phyloP scores from a whole-genome alignment of 2,888 invertebrate genomes.

The Crocallis elinguaria region DNA sequence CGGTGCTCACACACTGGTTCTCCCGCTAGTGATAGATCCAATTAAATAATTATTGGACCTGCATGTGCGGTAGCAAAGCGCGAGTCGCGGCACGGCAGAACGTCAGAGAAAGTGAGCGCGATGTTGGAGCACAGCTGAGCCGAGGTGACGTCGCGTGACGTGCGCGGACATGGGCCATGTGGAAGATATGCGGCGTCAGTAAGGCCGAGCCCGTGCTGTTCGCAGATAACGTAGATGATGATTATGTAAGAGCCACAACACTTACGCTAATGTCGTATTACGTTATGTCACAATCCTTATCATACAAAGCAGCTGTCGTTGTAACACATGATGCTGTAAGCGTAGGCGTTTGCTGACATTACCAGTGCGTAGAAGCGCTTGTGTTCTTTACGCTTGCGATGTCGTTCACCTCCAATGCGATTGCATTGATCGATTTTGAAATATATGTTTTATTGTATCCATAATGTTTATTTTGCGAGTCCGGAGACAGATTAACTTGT shows the following conservation, averaged over 20 bases:
- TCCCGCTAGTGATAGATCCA: slow-evolving; percentile 63
- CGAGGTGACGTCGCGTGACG: slow-evolving; percentile 66
- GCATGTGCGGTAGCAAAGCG: slow-evolving; percentile 48
- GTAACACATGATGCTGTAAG: slow-evolving; percentile 10
- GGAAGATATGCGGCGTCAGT: slow-evolving; percentile 82
- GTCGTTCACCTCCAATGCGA: slow-evolving; percentile 16
- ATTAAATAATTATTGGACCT: slow-evolving; percentile 63
- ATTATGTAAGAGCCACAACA: slow-evolving; percentile 70
- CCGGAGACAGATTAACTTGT: background rate
- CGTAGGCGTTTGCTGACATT: background rate
- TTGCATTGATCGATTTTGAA: slow-evolving; percentile 8
- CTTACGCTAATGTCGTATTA: slow-evolving; percentile 35
- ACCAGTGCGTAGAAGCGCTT: background rate
- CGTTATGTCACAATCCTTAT: slow-evolving; percentile 43
- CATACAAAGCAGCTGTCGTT: slow-evolving; percentile 21
- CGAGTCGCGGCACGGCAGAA: slow-evolving; percentile 41
- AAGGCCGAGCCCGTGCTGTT: slow-evolving; percentile 76
- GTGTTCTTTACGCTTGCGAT: slow-evolving; percentile 13
- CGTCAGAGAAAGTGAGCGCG: slow-evolving; percentile 75
- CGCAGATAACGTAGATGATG: slow-evolving; percentile 63
- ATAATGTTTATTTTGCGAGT: background rate
- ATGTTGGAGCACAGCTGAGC: slow-evolving; percentile 72
- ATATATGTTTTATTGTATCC: slow-evolving; percentile 9
- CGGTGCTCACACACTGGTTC: slow-evolving; percentile 56
- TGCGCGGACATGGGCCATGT: slow-evolving; percentile 79